These are phyloP conservation scores for Drosophila mettleri DNA, from an alignment of 2,888 invertebrate genomes.

Conservation along the genomic window DNA sequence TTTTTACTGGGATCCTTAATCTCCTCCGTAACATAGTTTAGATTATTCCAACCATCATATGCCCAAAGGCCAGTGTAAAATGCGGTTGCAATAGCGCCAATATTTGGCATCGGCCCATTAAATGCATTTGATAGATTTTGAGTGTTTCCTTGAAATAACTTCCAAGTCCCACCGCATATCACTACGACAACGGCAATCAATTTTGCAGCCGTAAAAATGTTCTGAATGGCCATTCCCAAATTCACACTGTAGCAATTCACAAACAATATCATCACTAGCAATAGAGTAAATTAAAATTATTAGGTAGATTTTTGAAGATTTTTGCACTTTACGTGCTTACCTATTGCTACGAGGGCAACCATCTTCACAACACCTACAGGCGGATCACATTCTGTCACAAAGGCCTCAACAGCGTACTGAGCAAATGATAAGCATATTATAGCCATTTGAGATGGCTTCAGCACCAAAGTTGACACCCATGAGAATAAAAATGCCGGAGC, in stretches of 20 bases:
- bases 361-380: constrained; percentile 93
- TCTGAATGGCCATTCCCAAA: constrained; percentile 97
- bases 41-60: constrained; percentile 99
- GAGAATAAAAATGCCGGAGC: constrained; percentile 95
- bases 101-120: constrained; percentile 89
- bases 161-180: constrained; percentile 95
- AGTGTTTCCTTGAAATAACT: constrained; percentile 94
- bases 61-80: constrained; percentile 98
- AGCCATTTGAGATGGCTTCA: constrained; percentile 97
- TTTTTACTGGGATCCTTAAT: constrained; percentile 98
- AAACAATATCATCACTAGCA: constrained; percentile 93
- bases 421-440: constrained; percentile 97
- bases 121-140: constrained; percentile 94
- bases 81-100: constrained; percentile 95
- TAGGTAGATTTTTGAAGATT: background rate
- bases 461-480: constrained; percentile 96
- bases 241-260: constrained; percentile 98
- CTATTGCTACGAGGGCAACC: constrained; percentile 94
- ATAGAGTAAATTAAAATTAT: background rate
- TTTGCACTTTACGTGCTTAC: constrained; percentile 86
- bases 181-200: constrained; percentile 95
- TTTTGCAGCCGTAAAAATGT: constrained; percentile 97
- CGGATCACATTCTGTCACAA: constrained; percentile 94
- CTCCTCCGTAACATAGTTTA: constrained; percentile 99
- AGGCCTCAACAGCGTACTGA: constrained; percentile 96